Percentiles rank a stretch among this genome's conserved stretches.
Conservation (phyloP, 2,888 invertebrate species). For the Myathropa florea region DNA sequence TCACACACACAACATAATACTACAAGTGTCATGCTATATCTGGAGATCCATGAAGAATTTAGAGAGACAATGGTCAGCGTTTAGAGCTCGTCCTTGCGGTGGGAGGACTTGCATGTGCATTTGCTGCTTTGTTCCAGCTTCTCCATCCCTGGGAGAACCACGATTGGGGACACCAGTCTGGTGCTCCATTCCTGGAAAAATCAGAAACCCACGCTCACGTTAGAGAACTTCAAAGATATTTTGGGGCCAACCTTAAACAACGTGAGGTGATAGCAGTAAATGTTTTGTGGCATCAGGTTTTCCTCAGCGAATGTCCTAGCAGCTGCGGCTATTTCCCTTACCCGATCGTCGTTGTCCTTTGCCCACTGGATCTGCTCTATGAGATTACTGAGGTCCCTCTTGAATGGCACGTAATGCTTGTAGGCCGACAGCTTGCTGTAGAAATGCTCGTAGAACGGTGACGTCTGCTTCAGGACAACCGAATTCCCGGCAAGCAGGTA, state of each 20-base stretch:
- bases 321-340: slow-evolving; percentile 84
- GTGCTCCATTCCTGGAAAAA: slow-evolving; percentile 88
- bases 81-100: slow-evolving; percentile 77
- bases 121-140: slow-evolving; percentile 81
- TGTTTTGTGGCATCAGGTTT: slow-evolving; percentile 90
- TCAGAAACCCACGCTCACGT: background rate
- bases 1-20: slow-evolving; percentile 58
- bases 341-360: slow-evolving; percentile 86
- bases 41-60: slow-evolving; percentile 41
- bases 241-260: slow-evolving; percentile 83
- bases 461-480: slow-evolving; percentile 94
- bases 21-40: slow-evolving; percentile 39
- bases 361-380: slow-evolving; percentile 91
- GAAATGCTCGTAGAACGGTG: slow-evolving; percentile 97
- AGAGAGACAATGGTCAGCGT: background rate
- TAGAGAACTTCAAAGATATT: background rate
- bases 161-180: slow-evolving; percentile 83
- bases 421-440: slow-evolving; percentile 88
- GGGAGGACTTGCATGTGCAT: slow-evolving; percentile 76
- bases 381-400: slow-evolving; percentile 90
- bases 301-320: slow-evolving; percentile 88
- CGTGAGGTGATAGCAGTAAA: slow-evolving; percentile 93
- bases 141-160: slow-evolving; percentile 85
- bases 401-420: slow-evolving; percentile 92
- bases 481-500: slow-evolving; percentile 94